Conservation (phyloP, 2,888 invertebrate species). For the Pecten maximus region DNA sequence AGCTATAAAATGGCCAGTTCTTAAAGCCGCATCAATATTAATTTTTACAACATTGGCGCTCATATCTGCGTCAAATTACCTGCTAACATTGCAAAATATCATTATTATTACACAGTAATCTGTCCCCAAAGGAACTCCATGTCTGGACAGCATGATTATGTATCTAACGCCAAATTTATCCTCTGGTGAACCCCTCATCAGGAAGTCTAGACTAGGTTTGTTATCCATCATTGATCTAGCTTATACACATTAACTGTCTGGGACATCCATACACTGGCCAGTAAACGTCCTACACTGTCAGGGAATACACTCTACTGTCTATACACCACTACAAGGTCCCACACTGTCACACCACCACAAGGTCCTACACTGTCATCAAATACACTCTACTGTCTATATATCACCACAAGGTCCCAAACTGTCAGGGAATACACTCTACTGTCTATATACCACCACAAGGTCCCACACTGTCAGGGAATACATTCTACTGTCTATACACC, state of each 20-base stretch:
- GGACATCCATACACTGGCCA: background rate
- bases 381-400: too few species aligned
- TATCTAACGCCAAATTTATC: background rate
- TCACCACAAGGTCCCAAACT: too few species aligned
- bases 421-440: too few species aligned
- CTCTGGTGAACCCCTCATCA: constrained; percentile 13
- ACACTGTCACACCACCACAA: too few species aligned
- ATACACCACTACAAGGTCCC: too few species aligned
- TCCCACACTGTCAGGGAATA: too few species aligned
- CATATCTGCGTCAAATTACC: background rate
- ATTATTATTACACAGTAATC: background rate
- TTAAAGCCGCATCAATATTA: background rate
- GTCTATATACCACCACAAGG: too few species aligned
- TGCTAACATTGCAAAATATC: background rate
- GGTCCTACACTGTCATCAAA: too few species aligned
- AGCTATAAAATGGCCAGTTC: background rate
- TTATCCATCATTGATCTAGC: constrained; percentile 15
- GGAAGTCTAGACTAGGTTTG: constrained; percentile 7
- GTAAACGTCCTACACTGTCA: background rate
- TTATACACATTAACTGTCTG: background rate
- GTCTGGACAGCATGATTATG: background rate
- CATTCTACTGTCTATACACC: too few species aligned
- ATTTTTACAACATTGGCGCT: background rate
- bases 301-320: too few species aligned
- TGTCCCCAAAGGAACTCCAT: background rate